Conservation (phyloP, 2,113 vertebrate species). For the Clarias batrachus region DNA sequence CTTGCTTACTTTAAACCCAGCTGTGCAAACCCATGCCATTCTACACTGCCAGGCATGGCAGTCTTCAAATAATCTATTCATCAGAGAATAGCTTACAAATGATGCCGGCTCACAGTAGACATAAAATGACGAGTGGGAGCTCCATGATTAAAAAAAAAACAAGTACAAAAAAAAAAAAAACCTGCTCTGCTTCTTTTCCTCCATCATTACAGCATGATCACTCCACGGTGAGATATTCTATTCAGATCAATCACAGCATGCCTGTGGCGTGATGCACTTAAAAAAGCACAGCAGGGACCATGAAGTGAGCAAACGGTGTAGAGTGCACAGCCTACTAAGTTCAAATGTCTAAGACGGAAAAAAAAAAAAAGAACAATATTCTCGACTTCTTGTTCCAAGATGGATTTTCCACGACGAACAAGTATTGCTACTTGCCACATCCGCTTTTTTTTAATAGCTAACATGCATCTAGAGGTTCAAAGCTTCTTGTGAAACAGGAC, state of each 20-base stretch:
- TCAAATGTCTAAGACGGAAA: background rate
- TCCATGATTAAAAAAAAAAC: constrained; percentile 31
- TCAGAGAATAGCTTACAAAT: background rate
- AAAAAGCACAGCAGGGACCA: constrained; percentile 30
- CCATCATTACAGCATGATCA: constrained; percentile 51
- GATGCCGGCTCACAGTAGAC: background rate
- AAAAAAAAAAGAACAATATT: background rate
- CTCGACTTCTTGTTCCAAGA: background rate
- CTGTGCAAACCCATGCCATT: constrained; percentile 4
- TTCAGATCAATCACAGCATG: constrained; percentile 50
- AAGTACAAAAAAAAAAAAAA: background rate
- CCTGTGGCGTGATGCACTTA: constrained; percentile 21
- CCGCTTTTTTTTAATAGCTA: background rate
- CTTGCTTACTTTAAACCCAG: background rate
- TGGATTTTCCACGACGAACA: background rate
- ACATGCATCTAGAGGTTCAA: background rate
- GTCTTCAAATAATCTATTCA: constrained; percentile 14
- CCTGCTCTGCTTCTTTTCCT: constrained; percentile 30
- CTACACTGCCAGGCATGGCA: constrained; percentile 22
- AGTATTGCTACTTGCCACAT: background rate
- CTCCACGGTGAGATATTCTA: constrained; percentile 43
- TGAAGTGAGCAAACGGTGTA: background rate
- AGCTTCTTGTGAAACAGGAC: background rate
- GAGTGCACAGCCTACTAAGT: background rate
- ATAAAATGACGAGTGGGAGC: constrained; percentile 17